Base-by-base conservation (phyloP, 2,113 vertebrate species). In the Illadopsis cleaveri region DNA sequence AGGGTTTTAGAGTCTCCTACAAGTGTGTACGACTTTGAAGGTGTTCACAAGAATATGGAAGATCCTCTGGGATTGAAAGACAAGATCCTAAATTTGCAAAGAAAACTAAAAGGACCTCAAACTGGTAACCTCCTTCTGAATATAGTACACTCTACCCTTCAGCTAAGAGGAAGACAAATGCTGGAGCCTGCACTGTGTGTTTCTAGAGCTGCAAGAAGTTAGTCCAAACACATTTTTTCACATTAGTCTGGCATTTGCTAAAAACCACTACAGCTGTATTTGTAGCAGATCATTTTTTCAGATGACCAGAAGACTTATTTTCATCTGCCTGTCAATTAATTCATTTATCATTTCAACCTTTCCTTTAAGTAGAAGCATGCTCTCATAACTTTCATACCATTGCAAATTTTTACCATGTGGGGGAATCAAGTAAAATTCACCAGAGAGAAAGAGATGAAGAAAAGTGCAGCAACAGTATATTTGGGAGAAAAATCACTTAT, bases 401-500 rank as follows among this genome's bases (percentile, higher is more conserved):
- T 95, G 88, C 89, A 91, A 96, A 93, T 96, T 96, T 96, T 96
- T 93, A 93, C 86, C 92, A 80, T 71, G 89, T 96, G 93, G 75
- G 35, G 30, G 56, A 86, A 91, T 88, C 69, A 95, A 94, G 77
- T 66, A 81, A 94, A 95, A 96, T 80, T 88, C 90, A 92, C 84
- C 88, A 90, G 75, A 86, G 82, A 83, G 6, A 75, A 50, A 83
- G 13, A 85, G 45, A 89, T 48, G 70, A 96, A 95, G 53, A 72
- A 95, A 94, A 94, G 78, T 56, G 53, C 58, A 89, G 78, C 79
- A 95, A 93, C 17, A 2, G 91, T 91, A 73, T 35, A 95, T 95
- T 93, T 96, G 90, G 86, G 91, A 93, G 83, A 35, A 95, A 96
- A 96, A 97, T 89, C 48, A 86, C 93, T 94, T 96, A 88, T 96